Conservation (phyloP, 2,113 vertebrate species). For the Trochalopteron elliotii region DNA sequence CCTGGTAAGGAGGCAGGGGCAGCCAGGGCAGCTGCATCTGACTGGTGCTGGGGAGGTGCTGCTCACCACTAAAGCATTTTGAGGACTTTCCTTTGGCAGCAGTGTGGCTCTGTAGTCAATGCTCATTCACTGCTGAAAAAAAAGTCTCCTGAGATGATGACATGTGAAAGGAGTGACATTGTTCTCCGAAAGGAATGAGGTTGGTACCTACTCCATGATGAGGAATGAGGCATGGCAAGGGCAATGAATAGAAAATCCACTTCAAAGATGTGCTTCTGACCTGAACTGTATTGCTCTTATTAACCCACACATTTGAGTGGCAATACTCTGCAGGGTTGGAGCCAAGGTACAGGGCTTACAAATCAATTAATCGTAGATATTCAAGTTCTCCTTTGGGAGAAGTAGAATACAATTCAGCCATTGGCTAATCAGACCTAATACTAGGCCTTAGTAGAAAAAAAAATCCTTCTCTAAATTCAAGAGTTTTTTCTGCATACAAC, state of each 20-base stretch:
- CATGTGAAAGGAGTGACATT: neutral
- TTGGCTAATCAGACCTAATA: neutral
- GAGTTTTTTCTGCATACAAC: rapidly evolving
- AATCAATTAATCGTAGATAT: neutral
- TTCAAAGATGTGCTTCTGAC: neutral
- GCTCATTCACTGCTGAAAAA: neutral
- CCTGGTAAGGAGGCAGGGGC: neutral
- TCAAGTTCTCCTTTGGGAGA: neutral
- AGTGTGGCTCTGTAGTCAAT: neutral
- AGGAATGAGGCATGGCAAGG: neutral
- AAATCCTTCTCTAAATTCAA: neutral
- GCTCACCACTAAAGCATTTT: neutral
- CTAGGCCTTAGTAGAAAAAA: neutral
- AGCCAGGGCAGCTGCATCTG: neutral
- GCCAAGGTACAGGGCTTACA: neutral
- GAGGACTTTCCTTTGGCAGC: neutral
- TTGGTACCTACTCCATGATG: neutral
- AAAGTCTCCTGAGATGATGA: neutral
- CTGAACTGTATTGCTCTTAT: neutral
- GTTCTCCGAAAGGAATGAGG: neutral
- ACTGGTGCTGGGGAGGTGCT: neutral
- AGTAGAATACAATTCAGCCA: neutral
- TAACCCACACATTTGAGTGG: neutral
- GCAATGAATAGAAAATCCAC: neutral
- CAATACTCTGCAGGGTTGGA: rapidly evolving